These are phyloP conservation scores for Somateria mollissima DNA, from an alignment of 2,797 vertebrate species.

Conservation along the genomic window DNA sequence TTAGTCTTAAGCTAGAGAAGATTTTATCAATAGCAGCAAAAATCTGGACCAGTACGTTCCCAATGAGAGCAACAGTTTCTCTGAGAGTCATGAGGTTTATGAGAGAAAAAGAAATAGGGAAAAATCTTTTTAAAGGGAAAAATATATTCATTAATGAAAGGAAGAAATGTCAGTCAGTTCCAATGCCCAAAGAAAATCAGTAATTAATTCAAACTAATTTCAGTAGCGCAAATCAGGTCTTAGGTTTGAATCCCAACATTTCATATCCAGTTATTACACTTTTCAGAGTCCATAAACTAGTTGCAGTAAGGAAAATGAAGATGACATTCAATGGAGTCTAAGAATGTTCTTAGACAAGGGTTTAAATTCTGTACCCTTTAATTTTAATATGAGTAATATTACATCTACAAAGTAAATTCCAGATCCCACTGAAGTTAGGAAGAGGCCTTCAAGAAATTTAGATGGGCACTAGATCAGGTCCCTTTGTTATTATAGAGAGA, in stretches of 20 bases:
- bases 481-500: neutral
- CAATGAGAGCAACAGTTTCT: slow-evolving; percentile 29
- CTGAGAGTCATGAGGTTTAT: slow-evolving; percentile 16
- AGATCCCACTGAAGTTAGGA: neutral
- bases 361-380: neutral
- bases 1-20: neutral
- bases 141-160: neutral
- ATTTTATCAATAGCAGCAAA: slow-evolving; percentile 63
- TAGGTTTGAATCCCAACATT: neutral
- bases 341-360: neutral
- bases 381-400: neutral
- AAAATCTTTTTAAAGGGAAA: neutral
- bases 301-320: neutral
- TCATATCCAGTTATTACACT: neutral
- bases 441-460: neutral
- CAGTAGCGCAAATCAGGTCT: neutral
- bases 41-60: slow-evolving; percentile 41
- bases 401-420: neutral
- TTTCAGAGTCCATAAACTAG: neutral
- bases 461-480: neutral
- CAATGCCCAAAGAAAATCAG: neutral
- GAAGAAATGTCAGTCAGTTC: neutral
- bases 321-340: neutral
- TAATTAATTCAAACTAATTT: slow-evolving; percentile 34
- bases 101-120: neutral